Evolutionary conservation across 2,888 invertebrate genomes (phyloP), one percentile per base, ranked within the genome.

Genomic region (Tetramorium bicarinatum): DNA sequence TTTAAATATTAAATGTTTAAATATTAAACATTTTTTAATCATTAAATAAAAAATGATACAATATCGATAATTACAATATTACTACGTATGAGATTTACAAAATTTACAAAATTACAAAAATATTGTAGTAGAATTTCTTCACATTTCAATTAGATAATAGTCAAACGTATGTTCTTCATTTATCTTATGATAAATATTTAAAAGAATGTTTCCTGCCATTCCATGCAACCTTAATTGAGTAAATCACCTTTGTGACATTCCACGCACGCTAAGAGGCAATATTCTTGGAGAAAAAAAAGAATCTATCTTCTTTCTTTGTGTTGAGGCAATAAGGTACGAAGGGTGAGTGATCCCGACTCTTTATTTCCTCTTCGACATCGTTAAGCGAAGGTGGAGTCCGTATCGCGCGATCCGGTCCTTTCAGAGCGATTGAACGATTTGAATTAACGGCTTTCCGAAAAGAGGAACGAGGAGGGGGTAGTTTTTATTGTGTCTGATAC

Each of bases 371-470:
- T 62, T 71, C 83, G 75, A 84, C 72, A 72, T 84, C 77, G 85
- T 85, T 85, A 83, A 66, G 47, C 59, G 86, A 83, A 82, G 83
- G 82, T 87, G 59, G 83, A 80, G 82, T 67, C 41, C 44, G 61
- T 49, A 62, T 11, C 81, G 80, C 13, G 74, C 83, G 85, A 83
- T 38, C 83, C 49, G 69, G 84, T 67, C 87, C 88, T 89, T 90
- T 89, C 88, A 87, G 75, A 87, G 74, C 87, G 86, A 90, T 90
- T 87, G 89, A 91, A 87, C 91, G 87, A 89, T 90, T 91, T 90
- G 90, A 90, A 90, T 90, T 90, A 90, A 91, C 88, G 87, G 81
- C 64, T 9, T 72, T 52, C 47, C 81, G 72, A 83, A 74, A 67
- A 52, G 67, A 79, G 47, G 41, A 21, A 61, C n/a, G 77, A 66